Evolutionary conservation across 2,888 invertebrate genomes (phyloP).

Genomic region (Andrena flavipes): DNA sequence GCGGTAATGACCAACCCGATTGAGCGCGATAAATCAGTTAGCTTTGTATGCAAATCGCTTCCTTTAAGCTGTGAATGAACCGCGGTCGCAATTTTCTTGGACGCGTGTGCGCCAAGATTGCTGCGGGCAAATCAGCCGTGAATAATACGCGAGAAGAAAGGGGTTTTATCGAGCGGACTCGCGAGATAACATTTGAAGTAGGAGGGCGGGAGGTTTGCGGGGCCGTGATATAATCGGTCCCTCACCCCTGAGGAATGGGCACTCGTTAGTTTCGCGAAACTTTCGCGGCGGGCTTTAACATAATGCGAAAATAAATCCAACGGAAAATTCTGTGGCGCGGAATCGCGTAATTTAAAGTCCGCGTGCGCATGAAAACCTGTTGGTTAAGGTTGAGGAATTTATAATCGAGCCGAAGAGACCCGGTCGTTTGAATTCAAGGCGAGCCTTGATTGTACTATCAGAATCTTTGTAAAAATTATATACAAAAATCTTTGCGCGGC

Average conservation of each 20-base stretch:
- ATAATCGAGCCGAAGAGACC: slow-evolving; percentile 47
- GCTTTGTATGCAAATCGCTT: slow-evolving; percentile 66
- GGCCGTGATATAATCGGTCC: slow-evolving; percentile 50
- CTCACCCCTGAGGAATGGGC: slow-evolving; percentile 48
- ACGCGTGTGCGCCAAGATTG: slow-evolving; percentile 52
- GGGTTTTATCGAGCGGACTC: slow-evolving; percentile 50
- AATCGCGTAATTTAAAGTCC: slow-evolving; percentile 52
- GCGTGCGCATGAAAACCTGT: slow-evolving; percentile 43
- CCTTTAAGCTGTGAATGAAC: slow-evolving; percentile 44
- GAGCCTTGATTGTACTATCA: background rate
- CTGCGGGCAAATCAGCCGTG: slow-evolving; percentile 62
- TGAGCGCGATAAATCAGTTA: slow-evolving; percentile 60
- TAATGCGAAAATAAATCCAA: slow-evolving; percentile 55
- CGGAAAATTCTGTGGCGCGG: slow-evolving; percentile 45
- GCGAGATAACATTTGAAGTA: slow-evolving; percentile 31
- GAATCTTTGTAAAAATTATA: too few relatives aligned
- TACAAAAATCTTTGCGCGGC: background rate
- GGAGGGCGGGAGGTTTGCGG: slow-evolving; percentile 10
- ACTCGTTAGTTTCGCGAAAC: slow-evolving; percentile 56
- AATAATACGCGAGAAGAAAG: slow-evolving; percentile 58
- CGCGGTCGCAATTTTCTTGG: slow-evolving; percentile 46
- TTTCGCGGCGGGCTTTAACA: slow-evolving; percentile 41
- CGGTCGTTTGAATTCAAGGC: slow-evolving; percentile 52
- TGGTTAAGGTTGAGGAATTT: slow-evolving; percentile 53
- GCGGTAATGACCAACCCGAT: slow-evolving; percentile 45